These are phyloP conservation scores for Rissa tridactyla DNA, from an alignment of 2,113 vertebrate genomes.

Conservation along the genomic window DNA sequence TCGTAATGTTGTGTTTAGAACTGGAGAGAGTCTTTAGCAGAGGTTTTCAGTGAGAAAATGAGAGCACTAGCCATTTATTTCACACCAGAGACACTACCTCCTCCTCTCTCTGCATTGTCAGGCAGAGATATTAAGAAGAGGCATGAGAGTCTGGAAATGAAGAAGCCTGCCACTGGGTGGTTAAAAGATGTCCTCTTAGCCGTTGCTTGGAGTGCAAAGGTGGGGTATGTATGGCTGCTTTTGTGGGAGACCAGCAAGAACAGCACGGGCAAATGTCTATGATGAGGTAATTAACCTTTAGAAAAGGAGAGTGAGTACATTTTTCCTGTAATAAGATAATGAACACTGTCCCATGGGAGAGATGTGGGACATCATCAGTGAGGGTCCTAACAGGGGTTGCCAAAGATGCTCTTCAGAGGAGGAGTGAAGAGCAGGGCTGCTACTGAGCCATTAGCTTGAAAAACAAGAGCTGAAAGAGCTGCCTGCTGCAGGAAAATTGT, in stretches of 20 bases:
- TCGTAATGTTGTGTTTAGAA: background rate
- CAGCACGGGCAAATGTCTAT: background rate
- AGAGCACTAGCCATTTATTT: background rate
- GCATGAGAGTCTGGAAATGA: background rate
- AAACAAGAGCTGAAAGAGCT: background rate
- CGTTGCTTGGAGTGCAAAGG: background rate
- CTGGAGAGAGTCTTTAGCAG: background rate
- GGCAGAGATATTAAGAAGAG: background rate
- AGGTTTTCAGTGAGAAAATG: background rate
- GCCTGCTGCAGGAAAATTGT: background rate
- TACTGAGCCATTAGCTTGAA: background rate
- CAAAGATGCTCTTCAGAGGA: background rate
- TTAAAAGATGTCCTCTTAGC: background rate
- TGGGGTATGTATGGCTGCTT: background rate
- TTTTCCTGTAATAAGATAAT: background rate
- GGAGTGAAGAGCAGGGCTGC: background rate
- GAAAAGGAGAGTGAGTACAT: background rate
- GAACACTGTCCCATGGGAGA: background rate
- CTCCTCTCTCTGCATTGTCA: background rate
- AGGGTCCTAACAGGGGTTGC: background rate
- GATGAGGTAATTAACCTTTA: conserved; percentile 30
- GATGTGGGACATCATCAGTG: background rate
- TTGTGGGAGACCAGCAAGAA: background rate
- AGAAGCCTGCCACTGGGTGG: background rate
- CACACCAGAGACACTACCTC: background rate